Evolutionary conservation across 2,797 vertebrate species (phyloP).

Genomic region (Bovichtus diacanthus): DNA sequence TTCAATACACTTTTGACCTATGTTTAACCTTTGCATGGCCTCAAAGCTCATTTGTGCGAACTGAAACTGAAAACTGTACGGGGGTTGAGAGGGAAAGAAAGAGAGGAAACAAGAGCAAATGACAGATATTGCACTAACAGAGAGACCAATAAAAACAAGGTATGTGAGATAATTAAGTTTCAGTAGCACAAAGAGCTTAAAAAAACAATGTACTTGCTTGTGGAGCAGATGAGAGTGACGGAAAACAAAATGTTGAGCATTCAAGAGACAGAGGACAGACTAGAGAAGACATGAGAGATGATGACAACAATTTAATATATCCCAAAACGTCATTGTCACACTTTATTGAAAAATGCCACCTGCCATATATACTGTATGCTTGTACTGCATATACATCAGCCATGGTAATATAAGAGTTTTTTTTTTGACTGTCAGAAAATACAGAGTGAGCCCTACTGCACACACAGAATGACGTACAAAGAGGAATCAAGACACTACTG

Average conservation of each 20-base stretch:
- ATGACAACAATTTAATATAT: conserved; percentile 18
- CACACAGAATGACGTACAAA: conserved; percentile 42
- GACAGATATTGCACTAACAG: conserved; percentile 17
- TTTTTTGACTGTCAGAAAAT: conserved; percentile 39
- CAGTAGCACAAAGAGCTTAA: background rate
- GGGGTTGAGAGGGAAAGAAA: conserved; percentile 4
- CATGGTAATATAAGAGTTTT: conserved; percentile 37
- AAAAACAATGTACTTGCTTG: background rate
- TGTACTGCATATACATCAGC: conserved; percentile 64
- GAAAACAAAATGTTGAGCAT: background rate
- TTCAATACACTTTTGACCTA: conserved; percentile 55
- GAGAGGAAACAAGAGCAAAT: conserved; percentile 24
- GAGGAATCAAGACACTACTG: conserved; percentile 35
- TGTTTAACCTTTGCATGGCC: conserved; percentile 57
- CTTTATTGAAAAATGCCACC: conserved; percentile 82
- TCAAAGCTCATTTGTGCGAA: conserved; percentile 64
- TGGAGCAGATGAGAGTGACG: background rate
- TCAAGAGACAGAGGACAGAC: background rate
- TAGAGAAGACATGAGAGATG: background rate
- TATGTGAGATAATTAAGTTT: conserved; percentile 1
- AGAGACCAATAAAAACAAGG: conserved; percentile 12
- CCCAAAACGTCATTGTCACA: conserved; percentile 68
- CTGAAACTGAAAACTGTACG: conserved; percentile 72
- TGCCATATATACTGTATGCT: conserved; percentile 62
- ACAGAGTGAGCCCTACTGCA: conserved; percentile 32